Percentiles rank a stretch among this genome's conserved stretches.
These are phyloP conservation scores for Adrianichthys oophorus DNA, from an alignment of 2,797 vertebrate genomes.

Conservation along the genomic window DNA sequence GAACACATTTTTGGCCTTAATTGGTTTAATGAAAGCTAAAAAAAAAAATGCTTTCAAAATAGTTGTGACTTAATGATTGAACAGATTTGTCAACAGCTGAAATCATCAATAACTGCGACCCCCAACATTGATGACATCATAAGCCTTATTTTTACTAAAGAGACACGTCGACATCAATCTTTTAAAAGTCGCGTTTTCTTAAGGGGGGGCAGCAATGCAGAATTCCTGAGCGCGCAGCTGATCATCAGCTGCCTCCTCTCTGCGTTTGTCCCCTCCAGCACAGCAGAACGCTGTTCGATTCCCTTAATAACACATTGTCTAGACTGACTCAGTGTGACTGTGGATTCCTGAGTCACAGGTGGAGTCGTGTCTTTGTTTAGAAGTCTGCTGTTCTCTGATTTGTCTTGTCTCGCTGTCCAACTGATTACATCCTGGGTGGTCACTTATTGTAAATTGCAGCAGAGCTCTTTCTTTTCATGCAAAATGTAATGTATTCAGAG, in stretches of 20 bases:
- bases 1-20: too few species aligned
- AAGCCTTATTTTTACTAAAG: too few species aligned
- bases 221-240: slow-evolving; percentile 6
- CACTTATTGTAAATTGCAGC: slow-evolving; percentile 5
- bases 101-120: too few species aligned
- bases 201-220: neutral
- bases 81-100: too few species aligned
- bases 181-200: neutral
- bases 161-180: too few species aligned
- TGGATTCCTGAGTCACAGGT: slow-evolving; percentile 37
- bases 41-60: too few species aligned
- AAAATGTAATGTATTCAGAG: neutral
- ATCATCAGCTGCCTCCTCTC: slow-evolving; percentile 37
- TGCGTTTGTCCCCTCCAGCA: slow-evolving; percentile 25
- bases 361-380: slow-evolving; percentile 31
- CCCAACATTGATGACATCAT: too few species aligned
- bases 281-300: slow-evolving; percentile 14
- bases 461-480: neutral
- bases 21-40: too few species aligned
- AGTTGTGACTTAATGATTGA: too few species aligned
- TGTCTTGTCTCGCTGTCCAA: slow-evolving; percentile 4
- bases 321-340: slow-evolving; percentile 31
- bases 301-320: slow-evolving; percentile 42
- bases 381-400: slow-evolving; percentile 15
- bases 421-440: slow-evolving; percentile 33